Base-by-base conservation (phyloP, 2,888 invertebrate species). In the Tetranychus truncatus region DNA sequence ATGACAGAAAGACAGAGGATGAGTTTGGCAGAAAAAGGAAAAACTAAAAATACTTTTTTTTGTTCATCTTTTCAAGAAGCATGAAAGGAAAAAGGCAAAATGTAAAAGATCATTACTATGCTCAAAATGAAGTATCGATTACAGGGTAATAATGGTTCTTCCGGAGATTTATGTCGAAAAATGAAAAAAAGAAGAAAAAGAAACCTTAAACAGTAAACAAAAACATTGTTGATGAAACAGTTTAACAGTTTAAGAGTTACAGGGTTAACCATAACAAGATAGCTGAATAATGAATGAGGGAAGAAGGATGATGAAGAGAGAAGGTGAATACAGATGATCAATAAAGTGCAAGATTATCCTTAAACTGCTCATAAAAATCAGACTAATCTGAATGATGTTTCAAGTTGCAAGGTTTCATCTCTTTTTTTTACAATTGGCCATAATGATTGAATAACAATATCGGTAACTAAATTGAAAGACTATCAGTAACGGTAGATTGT, bases 51-150 rank as follows among this genome's bases (percentile, higher is more conserved):
- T 55, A 55, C 15, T 2, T 15, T 55, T 46, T 46, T 55, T 55
- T 15, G 15, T 55, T 66, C 18, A 66, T 6, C 55, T 55, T 24
- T 55, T 15, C 15, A 55, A 55, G 15, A 6, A 55, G 15, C 55
- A 55, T 9, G 15, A 55, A 55, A 7, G 69, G 9, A 69, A n/a
- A 69, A 18, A n/a, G 21, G n/a, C 15, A 20, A 69, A 69, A 69
- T n/a, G 20, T 11, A 21, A 69, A 69, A 24, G 20, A 69, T 69
- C 21, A 69, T 24, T 21, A 69, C 69, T 69, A 20, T 9, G 69
- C 69, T 18, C 15, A 69, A 69, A n/a, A 69, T 69, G 24, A 69
- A 18, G 69, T 69, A 21, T 69, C 69, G 20, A 20, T 55, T 55
- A 55, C 55, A 55, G 55, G 9, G 55, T 55, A 55, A 15, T 55